phyloP scores from a whole-genome alignment of 2,797 vertebrate species.

The Varecia variegata region DNA sequence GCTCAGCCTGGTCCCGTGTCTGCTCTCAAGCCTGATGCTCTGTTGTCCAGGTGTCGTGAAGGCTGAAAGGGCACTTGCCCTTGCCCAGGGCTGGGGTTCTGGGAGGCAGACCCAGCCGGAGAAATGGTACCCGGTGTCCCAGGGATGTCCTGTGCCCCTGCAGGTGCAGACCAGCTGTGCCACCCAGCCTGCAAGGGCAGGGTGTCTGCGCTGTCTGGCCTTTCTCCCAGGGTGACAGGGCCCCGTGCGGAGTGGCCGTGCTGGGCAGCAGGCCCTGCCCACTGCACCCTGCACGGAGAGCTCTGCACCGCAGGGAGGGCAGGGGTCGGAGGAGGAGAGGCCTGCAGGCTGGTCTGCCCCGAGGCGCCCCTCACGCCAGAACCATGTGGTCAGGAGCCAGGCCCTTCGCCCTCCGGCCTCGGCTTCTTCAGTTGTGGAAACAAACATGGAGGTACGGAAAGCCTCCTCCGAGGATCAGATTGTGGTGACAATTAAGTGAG shows the following conservation, averaged over 20 bases:
- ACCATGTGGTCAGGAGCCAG: neutral
- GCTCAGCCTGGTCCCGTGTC: neutral
- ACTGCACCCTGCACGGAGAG: neutral
- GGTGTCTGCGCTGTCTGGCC: neutral
- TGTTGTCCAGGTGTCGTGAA: no score
- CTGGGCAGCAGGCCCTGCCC: neutral
- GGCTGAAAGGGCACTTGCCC: neutral
- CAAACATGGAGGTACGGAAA: neutral
- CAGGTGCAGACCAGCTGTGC: neutral
- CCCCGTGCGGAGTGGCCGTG: neutral
- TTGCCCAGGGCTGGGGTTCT: neutral
- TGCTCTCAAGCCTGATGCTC: fast-evolving
- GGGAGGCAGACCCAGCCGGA: neutral
- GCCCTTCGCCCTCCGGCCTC: neutral
- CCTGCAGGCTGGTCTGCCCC: neutral
- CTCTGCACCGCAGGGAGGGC: neutral
- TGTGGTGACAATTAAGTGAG: neutral
- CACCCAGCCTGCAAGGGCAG: neutral
- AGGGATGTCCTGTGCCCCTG: neutral
- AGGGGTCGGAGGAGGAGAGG: neutral
- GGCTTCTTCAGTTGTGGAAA: neutral
- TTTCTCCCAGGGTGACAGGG: neutral
- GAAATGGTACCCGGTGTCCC: neutral
- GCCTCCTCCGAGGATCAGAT: fast-evolving
- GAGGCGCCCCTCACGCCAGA: neutral